Conservation (phyloP, 1,140 invertebrate genomes). For the Pseudomyrmex concolor region DNA sequence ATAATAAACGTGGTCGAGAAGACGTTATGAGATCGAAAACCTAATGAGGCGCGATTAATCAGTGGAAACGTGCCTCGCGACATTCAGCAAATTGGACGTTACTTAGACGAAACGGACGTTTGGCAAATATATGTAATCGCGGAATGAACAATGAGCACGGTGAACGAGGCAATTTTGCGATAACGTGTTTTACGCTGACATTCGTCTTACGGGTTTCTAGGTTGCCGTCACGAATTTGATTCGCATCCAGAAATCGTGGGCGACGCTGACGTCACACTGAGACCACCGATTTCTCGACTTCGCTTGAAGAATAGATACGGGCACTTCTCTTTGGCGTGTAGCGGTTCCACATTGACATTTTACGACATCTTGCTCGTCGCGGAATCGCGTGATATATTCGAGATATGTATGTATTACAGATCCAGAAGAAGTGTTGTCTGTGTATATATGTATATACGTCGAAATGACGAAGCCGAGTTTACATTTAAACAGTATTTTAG, state of each 20-base stretch:
- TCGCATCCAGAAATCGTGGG: slow-evolving; percentile 69
- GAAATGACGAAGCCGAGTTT: not conserved
- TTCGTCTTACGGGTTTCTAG: slow-evolving; percentile 35
- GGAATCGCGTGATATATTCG: not conserved
- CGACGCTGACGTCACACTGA: slow-evolving; percentile 63
- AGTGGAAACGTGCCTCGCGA: not conserved
- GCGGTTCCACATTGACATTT: slow-evolving; percentile 24
- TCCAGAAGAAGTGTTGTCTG: not conserved
- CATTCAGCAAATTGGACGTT: not conserved
- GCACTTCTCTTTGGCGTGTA: not conserved
- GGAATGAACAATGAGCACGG: slow-evolving; percentile 20
- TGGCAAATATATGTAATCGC: not conserved
- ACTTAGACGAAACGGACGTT: not conserved
- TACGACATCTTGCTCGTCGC: not conserved
- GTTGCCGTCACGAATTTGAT: slow-evolving; percentile 59
- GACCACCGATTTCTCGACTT: slow-evolving; percentile 49
- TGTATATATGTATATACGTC: not conserved
- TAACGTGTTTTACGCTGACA: not conserved
- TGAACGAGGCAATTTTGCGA: not conserved
- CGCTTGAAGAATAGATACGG: slow-evolving; percentile 48
- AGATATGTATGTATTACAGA: too few relatives aligned
- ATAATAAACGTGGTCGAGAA: slow-evolving; percentile 8
- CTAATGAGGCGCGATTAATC: slow-evolving; percentile 12
- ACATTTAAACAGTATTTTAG: too few relatives aligned
- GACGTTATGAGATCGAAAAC: not conserved